A percentile compares a stretch with the other conserved stretches of the same genome.
Conservation (phyloP, 2,113 vertebrate species). For the Phaethornis superciliosus region DNA sequence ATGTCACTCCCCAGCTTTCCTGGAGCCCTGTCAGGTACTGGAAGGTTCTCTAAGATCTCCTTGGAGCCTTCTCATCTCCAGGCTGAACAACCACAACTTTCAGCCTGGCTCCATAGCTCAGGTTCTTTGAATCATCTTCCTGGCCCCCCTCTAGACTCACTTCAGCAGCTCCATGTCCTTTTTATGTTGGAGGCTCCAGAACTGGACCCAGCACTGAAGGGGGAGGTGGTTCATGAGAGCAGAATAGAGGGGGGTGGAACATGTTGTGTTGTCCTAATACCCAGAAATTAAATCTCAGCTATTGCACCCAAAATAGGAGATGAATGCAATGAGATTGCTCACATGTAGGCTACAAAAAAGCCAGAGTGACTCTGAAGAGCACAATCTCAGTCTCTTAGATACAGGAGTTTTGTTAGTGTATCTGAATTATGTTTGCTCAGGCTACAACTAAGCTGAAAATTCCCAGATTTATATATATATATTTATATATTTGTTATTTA, state of each 20-base stretch:
- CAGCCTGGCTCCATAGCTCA: no score
- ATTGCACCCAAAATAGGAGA: neutral
- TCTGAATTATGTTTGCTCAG: neutral
- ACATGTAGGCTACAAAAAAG: neutral
- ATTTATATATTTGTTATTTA: neutral
- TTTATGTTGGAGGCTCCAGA: no score
- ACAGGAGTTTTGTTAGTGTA: neutral
- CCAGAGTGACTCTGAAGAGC: accelerated
- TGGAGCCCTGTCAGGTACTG: no score
- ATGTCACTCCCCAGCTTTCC: no score
- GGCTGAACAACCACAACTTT: no score
- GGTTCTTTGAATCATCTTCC: no score
- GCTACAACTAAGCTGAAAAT: neutral
- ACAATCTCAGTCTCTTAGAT: neutral
- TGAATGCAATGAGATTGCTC: neutral
- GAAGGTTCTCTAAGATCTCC: no score
- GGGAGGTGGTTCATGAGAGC: no score
- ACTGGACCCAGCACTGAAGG: no score
- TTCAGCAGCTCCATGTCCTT: no score
- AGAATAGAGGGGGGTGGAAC: neutral
- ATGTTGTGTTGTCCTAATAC: neutral
- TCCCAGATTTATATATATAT: neutral
- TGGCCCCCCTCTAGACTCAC: no score
- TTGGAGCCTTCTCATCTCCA: no score
- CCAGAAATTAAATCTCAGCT: neutral